Percentiles rank a stretch among this genome's conserved stretches.
These are phyloP conservation scores for Aplochiton taeniatus DNA, from an alignment of 2,797 vertebrate genomes.

Conservation along the genomic window DNA sequence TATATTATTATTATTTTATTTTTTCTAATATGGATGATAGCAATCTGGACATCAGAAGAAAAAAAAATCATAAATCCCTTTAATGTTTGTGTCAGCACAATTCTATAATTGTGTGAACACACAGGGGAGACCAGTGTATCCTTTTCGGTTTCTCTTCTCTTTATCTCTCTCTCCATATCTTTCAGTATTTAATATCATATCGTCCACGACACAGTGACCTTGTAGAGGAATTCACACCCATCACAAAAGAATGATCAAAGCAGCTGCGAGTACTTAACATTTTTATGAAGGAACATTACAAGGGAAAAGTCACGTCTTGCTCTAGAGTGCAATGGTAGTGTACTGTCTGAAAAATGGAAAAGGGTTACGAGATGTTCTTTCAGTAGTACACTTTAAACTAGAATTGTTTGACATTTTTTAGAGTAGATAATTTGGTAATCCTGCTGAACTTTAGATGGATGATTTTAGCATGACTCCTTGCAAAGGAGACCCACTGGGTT, in stretches of 20 bases:
- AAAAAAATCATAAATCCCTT: slow-evolving; percentile 69
- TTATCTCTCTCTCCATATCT: slow-evolving; percentile 60
- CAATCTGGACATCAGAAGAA: slow-evolving; percentile 57
- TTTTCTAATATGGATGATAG: slow-evolving; percentile 51
- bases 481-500: slow-evolving; percentile 63
- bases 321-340: slow-evolving; percentile 74
- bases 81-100: slow-evolving; percentile 61
- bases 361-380: slow-evolving; percentile 67
- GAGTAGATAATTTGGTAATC: slow-evolving; percentile 59
- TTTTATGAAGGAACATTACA: slow-evolving; percentile 78
- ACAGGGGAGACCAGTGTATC: slow-evolving; percentile 61
- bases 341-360: slow-evolving; percentile 66
- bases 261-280: slow-evolving; percentile 65
- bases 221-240: slow-evolving; percentile 71
- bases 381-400: slow-evolving; percentile 67
- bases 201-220: slow-evolving; percentile 64
- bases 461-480: slow-evolving; percentile 55
- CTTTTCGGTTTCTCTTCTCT: slow-evolving; percentile 12
- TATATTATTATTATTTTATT: slow-evolving; percentile 47
- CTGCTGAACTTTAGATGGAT: slow-evolving; percentile 58
- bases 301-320: slow-evolving; percentile 63
- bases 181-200: slow-evolving; percentile 61
- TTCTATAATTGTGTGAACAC: slow-evolving; percentile 59
- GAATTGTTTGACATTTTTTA: slow-evolving; percentile 68
- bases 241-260: slow-evolving; percentile 75